Evolutionary conservation across 2,888 invertebrate genomes (phyloP), one percentile per base, ranked within the genome.

Genomic region (Epistrophe eligans): DNA sequence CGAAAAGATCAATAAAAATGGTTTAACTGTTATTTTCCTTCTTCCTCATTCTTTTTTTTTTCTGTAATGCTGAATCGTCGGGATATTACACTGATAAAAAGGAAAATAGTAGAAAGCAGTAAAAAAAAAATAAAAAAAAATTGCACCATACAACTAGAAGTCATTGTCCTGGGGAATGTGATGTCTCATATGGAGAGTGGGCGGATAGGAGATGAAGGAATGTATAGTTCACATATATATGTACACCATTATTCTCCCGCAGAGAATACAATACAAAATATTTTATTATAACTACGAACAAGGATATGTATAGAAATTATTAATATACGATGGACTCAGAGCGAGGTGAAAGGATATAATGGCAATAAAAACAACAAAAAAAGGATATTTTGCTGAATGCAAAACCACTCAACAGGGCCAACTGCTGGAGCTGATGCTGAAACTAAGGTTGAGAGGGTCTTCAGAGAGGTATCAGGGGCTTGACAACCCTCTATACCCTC

Each of bases 261-360:
- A 62, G 48, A 55, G 70, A 70, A 70, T 73, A 74, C 83, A 84
- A 79, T 76, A 76, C 55, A 84, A 84, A 60, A 24, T 35, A 76
- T 62, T 50, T 64, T 76, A 84, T 76, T 71, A 84, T 76, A 84
- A 62, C 64, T 64, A 45, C 60, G 84, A 76, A 72, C 50, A 35
- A 76, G 84, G 76, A 84, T 84, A 72, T 80, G 84, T 77, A 84
- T 80, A 80, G 77, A 80, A 80, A 80, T 83, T 73, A 79, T 83
- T 58, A 67, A 72, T 67, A 72, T 67, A 67, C 32, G 28, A 80
- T 45, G 71, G 58, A 43, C 72, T 71, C 35, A 45, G 60, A 15
- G 11, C 38, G 48, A 43, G 45, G 66, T 28, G 48, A 55, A 43
- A 58, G 57, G 35, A 57, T 64, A 32, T 28, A 45, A 32, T 43